Base-by-base conservation (phyloP, 1,140 invertebrate species). In the Bombus cullumanus region DNA sequence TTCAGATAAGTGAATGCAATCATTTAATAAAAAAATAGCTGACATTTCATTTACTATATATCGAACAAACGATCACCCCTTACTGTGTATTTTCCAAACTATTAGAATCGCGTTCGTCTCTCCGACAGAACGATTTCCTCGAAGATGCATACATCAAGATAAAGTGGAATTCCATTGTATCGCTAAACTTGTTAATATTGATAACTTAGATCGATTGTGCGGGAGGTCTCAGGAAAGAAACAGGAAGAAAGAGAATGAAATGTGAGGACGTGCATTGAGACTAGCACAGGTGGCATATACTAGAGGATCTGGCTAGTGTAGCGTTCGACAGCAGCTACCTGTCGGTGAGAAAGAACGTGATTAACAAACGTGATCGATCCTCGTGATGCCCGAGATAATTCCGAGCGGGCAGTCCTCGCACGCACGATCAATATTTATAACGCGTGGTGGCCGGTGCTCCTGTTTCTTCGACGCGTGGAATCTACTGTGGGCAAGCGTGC, bases 381-480 rank as follows among this genome's bases (percentile, higher is more conserved):
- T 34, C 74, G 57, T 68, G 85, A 86, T 86, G 85, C 66, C 74
- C 74, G 76, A 85, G 82, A 87, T 87, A 87, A 87, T 87, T 87
- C 82, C 86, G 59, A 74, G 73, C 8, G 72, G 75, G 59, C 66
- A 74, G 82, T 74, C 69, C 31, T 79, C 59, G 75, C 80, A 82
- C 74, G 74, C 82, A 79, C 86, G 82, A 87, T 87, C 83, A 87
- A 87, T 87, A 87, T 87, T 87, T 87, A 87, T 87, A 85, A 85
- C 83, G 86, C 72, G 83, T 85, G 83, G 39, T 47, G 72, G 78
- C 64, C 62, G 59, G 64, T 86, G 85, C 79, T 86, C 80, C 80
- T 83, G 80, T 86, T 83, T 86, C 79, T 62, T 62, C 73, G 10
- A 79, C 83, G 66, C 53, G 66, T 68, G 57, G 78, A 81, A 72